Evolutionary conservation across 2,113 vertebrate species (phyloP).

Genomic region (Pteronura brasiliensis): DNA sequence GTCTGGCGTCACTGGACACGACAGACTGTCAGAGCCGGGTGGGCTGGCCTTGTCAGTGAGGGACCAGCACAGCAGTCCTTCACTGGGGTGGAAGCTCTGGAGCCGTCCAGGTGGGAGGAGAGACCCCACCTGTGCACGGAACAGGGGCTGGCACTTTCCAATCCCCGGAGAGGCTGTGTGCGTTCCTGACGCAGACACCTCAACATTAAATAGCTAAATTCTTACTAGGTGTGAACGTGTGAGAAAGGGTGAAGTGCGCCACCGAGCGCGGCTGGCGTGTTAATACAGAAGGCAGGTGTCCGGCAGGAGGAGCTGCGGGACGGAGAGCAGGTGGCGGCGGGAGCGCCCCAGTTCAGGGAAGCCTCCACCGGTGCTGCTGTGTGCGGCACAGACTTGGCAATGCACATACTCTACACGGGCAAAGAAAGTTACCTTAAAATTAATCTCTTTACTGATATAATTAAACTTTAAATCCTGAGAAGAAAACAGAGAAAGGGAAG

Average conservation of each 20-base stretch:
- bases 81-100: accelerated
- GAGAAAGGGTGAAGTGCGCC: conserved; percentile 44
- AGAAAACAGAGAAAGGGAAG: conserved; percentile 82
- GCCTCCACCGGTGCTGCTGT: conserved; percentile 70
- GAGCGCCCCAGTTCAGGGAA: background rate
- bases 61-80: background rate
- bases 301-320: background rate
- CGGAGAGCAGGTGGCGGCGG: background rate
- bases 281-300: background rate
- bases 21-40: background rate
- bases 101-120: background rate
- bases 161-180: accelerated
- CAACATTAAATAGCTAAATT: conserved; percentile 39
- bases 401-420: conserved; percentile 89
- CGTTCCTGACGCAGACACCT: background rate
- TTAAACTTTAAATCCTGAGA: conserved; percentile 93
- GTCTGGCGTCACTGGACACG: background rate
- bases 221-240: conserved; percentile 29
- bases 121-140: background rate
- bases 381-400: conserved; percentile 87
- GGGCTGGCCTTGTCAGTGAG: background rate
- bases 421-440: conserved; percentile 90
- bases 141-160: background rate
- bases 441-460: conserved; percentile 87
- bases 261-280: conserved; percentile 22